Evolutionary conservation across 2,113 vertebrate genomes (phyloP), one percentile per base, ranked within the genome.

Genomic region (Poecilia latipinna): DNA sequence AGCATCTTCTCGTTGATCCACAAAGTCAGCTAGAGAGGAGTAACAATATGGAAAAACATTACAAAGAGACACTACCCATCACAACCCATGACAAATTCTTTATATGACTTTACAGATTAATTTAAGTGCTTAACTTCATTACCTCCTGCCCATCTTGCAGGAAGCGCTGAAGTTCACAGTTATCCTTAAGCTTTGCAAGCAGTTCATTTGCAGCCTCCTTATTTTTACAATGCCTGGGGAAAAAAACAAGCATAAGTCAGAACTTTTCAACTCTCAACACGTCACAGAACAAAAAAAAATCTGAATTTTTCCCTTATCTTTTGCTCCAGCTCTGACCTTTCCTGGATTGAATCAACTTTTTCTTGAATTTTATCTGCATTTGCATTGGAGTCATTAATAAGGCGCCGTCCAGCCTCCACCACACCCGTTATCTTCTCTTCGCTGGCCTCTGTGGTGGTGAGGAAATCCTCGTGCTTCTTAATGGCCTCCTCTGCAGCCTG

Each of bases 1-100:
- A 98, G 90, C 97, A 97, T 97, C 93, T 97, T 98, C 91, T 97
- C 97, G 2, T 97, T 96, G 76, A 97, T 97, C 97, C 97, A 98
- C 71, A 97, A 92, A 3, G 93, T 96, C 67, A 98, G 95, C 97
- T 98, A 79, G 15, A 65, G 69, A 66, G 61, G n/a, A 74, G 1
- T 19, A 39, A 69, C 65, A 29, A 6, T 12, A 61, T 15, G 13
- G 44, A 12, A n/a, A 57, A 57, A 57, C 22, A 54, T n/a, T 48
- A 44, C 0, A 48, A 48, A 17, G 4, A 48, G 15, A 17, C 51
- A 8, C 48, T 22, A 51, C 11, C 12, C 19, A 61, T 1, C 42
- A 65, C n/a, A 44, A n/a, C 28, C 66, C 13, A 37, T 11, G 35
- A 10, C 8, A 71, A 22, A 61, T 66, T 33, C 39, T 4, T 19